A percentile compares a stretch with the other conserved stretches of the same genome.
These are phyloP conservation scores for Yasuhikotakia modesta DNA, from an alignment of 2,797 vertebrate species.

Conservation along the genomic window DNA sequence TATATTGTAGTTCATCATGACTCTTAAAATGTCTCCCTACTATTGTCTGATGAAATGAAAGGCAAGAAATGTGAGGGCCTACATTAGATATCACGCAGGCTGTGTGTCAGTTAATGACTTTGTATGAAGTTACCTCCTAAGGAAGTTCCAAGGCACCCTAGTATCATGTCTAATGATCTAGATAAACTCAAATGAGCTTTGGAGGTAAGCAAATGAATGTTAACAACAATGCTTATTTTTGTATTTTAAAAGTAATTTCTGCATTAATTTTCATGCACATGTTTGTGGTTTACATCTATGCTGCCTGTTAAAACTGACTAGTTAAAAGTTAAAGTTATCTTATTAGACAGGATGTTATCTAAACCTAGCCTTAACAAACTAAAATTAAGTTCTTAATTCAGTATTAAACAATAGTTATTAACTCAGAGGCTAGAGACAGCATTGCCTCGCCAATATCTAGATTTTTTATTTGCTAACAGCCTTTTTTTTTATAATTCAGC, in stretches of 20 bases:
- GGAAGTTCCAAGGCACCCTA: background rate
- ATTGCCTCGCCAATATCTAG: background rate
- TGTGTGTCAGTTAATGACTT: conserved; percentile 1
- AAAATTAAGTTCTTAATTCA: background rate
- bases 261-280: background rate
- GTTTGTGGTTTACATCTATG: background rate
- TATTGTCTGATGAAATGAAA: conserved; percentile 1
- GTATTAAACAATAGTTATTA: background rate
- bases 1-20: too few species aligned
- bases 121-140: conserved; percentile 1
- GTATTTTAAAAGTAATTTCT: background rate
- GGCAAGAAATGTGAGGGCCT: too few species aligned
- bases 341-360: background rate
- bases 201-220: background rate
- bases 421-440: background rate
- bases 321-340: background rate
- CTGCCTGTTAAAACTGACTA: background rate
- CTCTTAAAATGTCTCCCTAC: background rate
- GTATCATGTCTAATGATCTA: background rate
- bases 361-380: background rate
- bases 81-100: too few species aligned
- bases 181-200: background rate
- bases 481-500: background rate
- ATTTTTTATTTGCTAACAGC: background rate
- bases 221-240: background rate